A percentile compares a stretch with the other conserved stretches of the same genome.
phyloP scores from a whole-genome alignment of 2,113 vertebrate genomes.

The Petrocephalus microphthalmus region DNA sequence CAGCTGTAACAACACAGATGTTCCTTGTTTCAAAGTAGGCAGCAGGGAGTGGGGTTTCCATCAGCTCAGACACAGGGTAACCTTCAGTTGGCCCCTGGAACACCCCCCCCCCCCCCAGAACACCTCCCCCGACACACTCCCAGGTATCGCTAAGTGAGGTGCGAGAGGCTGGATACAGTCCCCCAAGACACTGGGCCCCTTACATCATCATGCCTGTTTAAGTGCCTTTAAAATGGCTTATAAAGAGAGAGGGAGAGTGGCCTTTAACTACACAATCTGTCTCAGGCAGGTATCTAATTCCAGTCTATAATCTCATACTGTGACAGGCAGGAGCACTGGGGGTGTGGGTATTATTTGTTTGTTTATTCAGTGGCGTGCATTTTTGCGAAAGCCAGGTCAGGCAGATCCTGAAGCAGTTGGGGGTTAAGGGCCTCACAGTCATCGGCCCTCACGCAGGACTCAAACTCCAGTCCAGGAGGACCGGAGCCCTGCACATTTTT shows the following conservation, averaged over 20 bases:
- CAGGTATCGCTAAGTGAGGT: neutral
- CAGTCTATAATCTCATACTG: neutral
- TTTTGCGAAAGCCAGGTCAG: neutral
- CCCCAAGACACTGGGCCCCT: neutral
- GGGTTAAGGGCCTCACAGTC: neutral
- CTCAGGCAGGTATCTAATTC: neutral
- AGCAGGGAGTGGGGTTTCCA: neutral
- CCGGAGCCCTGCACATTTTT: too few species aligned
- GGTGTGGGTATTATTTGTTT: neutral
- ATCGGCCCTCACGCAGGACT: too few species aligned
- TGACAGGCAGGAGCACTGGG: neutral
- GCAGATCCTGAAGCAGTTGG: neutral
- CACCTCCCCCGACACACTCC: neutral
- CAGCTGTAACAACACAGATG: neutral
- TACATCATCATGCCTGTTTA: neutral
- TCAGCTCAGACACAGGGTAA: neutral
- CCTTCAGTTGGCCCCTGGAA: neutral
- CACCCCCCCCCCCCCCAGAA: neutral
- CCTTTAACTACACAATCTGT: neutral
- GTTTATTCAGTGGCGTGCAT: neutral
- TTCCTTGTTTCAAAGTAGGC: neutral
- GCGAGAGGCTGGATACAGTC: neutral
- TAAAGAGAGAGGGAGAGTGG: neutral
- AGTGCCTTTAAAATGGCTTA: neutral
- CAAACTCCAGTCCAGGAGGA: too few species aligned